Evolutionary conservation across 1,140 invertebrate genomes (phyloP).

Genomic region (Orchestia grillus): DNA sequence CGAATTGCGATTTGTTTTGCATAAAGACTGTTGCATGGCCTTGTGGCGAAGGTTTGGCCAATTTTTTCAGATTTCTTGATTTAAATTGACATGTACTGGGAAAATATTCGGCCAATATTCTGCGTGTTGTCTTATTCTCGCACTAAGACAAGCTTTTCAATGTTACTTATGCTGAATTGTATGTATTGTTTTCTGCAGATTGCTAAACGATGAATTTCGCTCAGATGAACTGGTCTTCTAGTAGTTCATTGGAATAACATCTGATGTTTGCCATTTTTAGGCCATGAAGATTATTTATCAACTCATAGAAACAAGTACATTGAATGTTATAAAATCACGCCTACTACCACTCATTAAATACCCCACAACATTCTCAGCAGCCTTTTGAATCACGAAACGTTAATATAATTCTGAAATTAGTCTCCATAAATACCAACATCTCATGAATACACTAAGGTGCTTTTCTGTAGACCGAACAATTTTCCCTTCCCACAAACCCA

Average conservation of each 20-base stretch:
- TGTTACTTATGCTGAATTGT: background rate
- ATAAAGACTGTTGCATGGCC: background rate
- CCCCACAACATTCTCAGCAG: background rate
- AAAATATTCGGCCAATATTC: background rate
- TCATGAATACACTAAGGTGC: background rate
- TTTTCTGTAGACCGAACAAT: background rate
- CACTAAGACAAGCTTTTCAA: background rate
- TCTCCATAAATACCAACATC: background rate
- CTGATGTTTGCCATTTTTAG: background rate
- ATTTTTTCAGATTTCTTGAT: background rate
- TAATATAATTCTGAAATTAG: background rate
- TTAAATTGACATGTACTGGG: background rate
- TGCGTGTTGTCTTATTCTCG: background rate
- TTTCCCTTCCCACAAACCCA: background rate
- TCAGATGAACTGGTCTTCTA: background rate
- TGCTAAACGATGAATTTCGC: background rate
- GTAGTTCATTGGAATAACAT: background rate
- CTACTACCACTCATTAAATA: background rate
- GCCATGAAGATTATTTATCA: too few species aligned
- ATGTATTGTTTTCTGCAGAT: background rate
- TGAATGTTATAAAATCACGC: too few species aligned
- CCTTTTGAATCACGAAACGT: background rate
- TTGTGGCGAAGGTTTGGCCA: background rate
- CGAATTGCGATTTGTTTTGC: constrained; percentile 43
- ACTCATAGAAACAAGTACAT: too few species aligned